A percentile compares a stretch with the other conserved stretches of the same genome.
Evolutionary conservation across 2,888 invertebrate species (phyloP).

Genomic region (Tryphoninae sp.): DNA sequence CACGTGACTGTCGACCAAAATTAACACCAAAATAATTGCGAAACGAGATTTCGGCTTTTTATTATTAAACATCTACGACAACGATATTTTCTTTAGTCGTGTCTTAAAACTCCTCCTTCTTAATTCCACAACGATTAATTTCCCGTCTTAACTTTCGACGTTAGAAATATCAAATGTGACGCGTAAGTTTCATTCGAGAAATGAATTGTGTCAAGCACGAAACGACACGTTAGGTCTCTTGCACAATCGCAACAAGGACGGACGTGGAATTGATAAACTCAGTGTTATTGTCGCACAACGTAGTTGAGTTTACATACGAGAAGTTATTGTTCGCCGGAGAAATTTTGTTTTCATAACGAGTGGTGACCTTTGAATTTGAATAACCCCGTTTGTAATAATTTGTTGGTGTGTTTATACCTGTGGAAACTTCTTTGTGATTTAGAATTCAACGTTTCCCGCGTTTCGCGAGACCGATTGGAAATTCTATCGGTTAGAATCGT

Average conservation of each 20-base stretch:
- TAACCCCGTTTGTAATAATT: not conserved
- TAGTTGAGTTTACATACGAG: not conserved
- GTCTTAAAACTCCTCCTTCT: not conserved
- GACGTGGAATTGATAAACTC: not conserved
- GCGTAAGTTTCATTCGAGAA: not conserved
- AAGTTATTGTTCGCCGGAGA: not conserved
- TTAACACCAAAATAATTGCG: constrained; percentile 26
- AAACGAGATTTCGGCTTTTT: not conserved
- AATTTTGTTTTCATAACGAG: not conserved
- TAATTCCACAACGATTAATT: not conserved
- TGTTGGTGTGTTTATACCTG: not conserved
- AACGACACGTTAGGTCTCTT: not conserved
- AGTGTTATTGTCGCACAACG: not conserved
- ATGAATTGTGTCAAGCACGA: not conserved
- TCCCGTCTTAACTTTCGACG: not conserved
- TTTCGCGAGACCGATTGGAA: not conserved
- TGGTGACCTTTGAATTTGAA: not conserved
- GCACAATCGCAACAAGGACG: constrained; percentile 4
- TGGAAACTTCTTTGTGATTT: not conserved
- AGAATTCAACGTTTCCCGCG: constrained; percentile 32
- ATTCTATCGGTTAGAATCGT: not conserved
- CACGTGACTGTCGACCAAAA: constrained; percentile 50
- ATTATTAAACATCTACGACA: not conserved
- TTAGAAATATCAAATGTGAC: not conserved
- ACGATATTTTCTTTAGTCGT: not conserved